A percentile compares a stretch with the other conserved stretches of the same genome.
Evolutionary conservation across 2,888 invertebrate species (phyloP).

Genomic region (Drosophila atripex): DNA sequence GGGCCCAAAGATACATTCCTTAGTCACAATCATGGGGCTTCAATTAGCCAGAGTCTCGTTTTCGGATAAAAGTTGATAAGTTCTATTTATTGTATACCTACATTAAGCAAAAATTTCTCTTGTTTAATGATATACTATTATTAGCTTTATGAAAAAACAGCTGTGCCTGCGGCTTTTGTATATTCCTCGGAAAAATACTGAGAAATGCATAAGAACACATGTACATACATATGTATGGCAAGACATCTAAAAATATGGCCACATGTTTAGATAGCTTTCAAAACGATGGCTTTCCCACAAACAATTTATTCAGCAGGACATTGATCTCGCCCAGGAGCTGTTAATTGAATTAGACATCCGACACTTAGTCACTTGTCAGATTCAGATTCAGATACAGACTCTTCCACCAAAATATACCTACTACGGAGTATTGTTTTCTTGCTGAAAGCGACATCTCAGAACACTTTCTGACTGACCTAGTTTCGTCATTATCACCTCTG

Average conservation of each 20-base stretch:
- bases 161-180: conserved; percentile 48
- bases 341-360: conserved; percentile 20
- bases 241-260: conserved; percentile 59
- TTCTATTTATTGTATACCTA: conserved; percentile 36
- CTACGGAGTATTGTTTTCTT: not conserved
- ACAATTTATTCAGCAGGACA: conserved; percentile 16
- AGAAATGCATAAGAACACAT: conserved; percentile 42
- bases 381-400: not conserved
- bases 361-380: conserved; percentile 22
- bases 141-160: conserved; percentile 54
- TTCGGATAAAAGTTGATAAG: conserved; percentile 14
- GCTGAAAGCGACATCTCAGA: conserved; percentile 31
- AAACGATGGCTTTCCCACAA: conserved; percentile 13
- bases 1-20: not conserved
- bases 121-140: conserved; percentile 55
- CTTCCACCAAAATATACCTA: not conserved
- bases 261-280: conserved; percentile 38
- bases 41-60: not conserved
- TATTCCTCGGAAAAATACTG: conserved; percentile 37
- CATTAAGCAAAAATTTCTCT: conserved; percentile 41
- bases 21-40: conserved; percentile 19
- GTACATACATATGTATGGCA: conserved; percentile 32
- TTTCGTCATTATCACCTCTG: conserved; percentile 38
- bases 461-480: conserved; percentile 39
- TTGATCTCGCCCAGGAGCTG: conserved; percentile 20